Conservation (phyloP, 2,113 vertebrate species). For the Capreolus pygargus region DNA sequence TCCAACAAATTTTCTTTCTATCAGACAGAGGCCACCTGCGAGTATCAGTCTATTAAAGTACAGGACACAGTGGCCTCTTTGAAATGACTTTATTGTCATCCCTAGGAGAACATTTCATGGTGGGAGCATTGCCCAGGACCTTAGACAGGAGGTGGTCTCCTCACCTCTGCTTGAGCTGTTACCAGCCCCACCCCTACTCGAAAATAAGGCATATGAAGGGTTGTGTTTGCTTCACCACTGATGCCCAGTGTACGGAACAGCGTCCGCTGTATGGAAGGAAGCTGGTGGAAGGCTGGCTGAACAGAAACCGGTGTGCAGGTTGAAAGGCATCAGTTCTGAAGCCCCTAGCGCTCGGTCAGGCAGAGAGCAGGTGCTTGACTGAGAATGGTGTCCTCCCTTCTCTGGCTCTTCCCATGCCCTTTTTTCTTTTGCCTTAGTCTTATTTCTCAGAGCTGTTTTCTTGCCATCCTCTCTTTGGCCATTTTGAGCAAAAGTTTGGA, state of each 20-base stretch:
- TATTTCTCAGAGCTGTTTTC: not conserved
- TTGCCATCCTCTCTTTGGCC: not conserved
- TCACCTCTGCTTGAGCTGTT: not conserved
- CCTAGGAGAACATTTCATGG: rapidly evolving
- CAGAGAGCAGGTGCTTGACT: not conserved
- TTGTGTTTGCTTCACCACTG: not conserved
- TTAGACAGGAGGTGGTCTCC: not conserved
- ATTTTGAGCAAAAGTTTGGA: not conserved
- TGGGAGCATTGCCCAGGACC: not conserved
- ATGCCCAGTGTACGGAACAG: not conserved
- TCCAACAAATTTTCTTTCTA: not conserved
- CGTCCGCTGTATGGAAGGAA: not conserved
- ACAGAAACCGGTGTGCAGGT: rapidly evolving
- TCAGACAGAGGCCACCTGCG: not conserved
- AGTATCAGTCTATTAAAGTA: not conserved
- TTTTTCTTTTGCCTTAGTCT: not conserved
- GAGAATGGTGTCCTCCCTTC: rapidly evolving
- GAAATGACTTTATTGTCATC: not conserved
- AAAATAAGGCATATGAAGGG: not conserved
- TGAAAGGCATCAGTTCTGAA: not conserved
- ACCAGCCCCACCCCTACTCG: not conserved
- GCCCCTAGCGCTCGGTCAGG: not conserved
- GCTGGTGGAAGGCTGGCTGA: not conserved
- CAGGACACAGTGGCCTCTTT: not conserved
- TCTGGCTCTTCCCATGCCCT: not conserved